Evolutionary conservation across 2,888 invertebrate genomes (phyloP), one percentile per base, ranked within the genome.

Genomic region (Chaetogeoica ovagalla): DNA sequence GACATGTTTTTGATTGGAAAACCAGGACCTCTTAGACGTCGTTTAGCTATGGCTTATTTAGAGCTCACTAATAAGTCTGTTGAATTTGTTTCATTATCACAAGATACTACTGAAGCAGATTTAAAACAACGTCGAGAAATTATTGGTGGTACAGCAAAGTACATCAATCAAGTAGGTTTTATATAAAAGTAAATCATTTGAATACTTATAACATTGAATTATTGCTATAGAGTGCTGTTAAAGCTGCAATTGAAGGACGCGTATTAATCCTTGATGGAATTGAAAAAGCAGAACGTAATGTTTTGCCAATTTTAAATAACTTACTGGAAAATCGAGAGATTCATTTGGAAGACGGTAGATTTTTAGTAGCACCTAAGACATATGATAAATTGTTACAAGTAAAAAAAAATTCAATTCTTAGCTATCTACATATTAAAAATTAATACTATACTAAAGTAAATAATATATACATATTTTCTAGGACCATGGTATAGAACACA

Each of bases 31-130:
- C 88, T 90, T 81, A 90, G 95, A 84, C 88, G 97, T 74, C 90
- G 92, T 85, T 87, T 98, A 74, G 96, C 96, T 0, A 90, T 97
- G 87, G 93, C 95, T 85, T 94, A 94, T 87, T 89, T 96, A 84
- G 95, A 98, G 86, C 86, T 98, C 76, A 96, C 95, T 0, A 91
- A 93, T 83, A 89, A 94, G 75, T 98, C 98, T 88, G 88, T 94
- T 73, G 98, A 98, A 86, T 98, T 97, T 87, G 92, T 98, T 39
- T 92, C 97, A 0, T 88, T 98, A 23, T 97, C 97, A 43, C 89
- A 98, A 83, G 98, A 98, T 85, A 97, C 98, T 0, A 98, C 98
- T 0, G 98, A 98, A 87, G 94, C 96, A 7, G 98, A 98, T 87
- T 89, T 98, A 43, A 98, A 98, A 86, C 98, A 98, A 86, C 88